These are phyloP conservation scores for Anolis apletophallus DNA, from an alignment of 2,797 vertebrate species.

Conservation along the genomic window DNA sequence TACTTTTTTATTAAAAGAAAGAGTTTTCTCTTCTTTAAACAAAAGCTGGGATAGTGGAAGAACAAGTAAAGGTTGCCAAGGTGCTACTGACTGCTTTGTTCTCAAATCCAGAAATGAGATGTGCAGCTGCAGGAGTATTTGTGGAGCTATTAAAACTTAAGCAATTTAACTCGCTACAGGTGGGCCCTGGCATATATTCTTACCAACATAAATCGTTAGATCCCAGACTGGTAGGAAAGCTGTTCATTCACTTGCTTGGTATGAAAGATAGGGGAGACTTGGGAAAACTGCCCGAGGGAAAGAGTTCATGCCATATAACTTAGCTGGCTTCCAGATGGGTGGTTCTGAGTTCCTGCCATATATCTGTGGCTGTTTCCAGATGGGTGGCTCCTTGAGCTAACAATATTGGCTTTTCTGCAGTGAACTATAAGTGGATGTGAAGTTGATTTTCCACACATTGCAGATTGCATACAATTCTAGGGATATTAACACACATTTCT, in stretches of 20 bases:
- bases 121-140: neutral
- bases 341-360: neutral
- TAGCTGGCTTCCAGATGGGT: neutral
- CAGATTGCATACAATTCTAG: neutral
- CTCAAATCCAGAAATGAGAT: neutral
- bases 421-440: neutral
- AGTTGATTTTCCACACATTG: neutral
- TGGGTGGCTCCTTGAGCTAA: neutral
- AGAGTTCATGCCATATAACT: neutral
- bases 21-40: neutral
- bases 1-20: neutral
- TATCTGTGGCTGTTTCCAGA: neutral
- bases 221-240: neutral
- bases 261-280: neutral
- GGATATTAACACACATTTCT: neutral
- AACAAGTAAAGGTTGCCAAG: neutral
- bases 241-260: neutral
- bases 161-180: neutral
- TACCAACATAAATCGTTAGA: neutral
- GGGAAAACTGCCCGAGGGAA: neutral
- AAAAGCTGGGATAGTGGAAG: neutral
- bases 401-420: neutral
- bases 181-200: neutral
- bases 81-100: neutral
- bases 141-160: conserved; percentile 8